These are phyloP conservation scores for Heliocidaris erythrogramma DNA, from an alignment of 35 echinoderm and acorn worm genomes.

Conservation along the genomic window DNA sequence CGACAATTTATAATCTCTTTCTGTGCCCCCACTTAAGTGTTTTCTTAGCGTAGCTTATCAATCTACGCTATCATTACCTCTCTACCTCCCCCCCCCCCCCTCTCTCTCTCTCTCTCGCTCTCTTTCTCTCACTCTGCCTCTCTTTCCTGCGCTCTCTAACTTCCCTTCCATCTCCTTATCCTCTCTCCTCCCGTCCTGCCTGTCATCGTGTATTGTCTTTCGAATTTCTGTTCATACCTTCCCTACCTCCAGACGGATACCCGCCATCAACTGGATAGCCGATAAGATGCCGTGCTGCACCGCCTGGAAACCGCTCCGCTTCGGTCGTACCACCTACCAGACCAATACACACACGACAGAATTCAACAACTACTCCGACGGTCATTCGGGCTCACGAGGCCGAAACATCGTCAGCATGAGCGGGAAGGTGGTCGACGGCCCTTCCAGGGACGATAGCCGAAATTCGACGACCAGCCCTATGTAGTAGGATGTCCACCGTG, in stretches of 20 bases:
- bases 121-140: too few species aligned
- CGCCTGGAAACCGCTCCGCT: not conserved
- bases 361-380: slow-evolving; percentile 47
- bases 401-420: slow-evolving; percentile 32
- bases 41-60: not conserved
- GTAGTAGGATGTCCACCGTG: not conserved
- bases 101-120: too few species aligned
- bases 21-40: not conserved
- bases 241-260: slow-evolving; percentile 55
- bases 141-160: too few species aligned
- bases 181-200: not conserved
- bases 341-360: slow-evolving; percentile 50
- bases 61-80: too few species aligned
- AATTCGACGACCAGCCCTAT: not conserved
- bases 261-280: slow-evolving; percentile 66
- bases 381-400: slow-evolving; percentile 14
- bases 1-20: not conserved
- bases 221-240: not conserved
- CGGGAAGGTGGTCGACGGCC: slow-evolving; percentile 30
- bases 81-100: too few species aligned
- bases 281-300: slow-evolving; percentile 64
- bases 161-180: not conserved
- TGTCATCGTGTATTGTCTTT: not conserved
- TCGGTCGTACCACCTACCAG: not conserved
- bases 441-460: not conserved